Evolutionary conservation across 2,797 vertebrate species (phyloP).

Genomic region (Parauchenoglanis punctatus): DNA sequence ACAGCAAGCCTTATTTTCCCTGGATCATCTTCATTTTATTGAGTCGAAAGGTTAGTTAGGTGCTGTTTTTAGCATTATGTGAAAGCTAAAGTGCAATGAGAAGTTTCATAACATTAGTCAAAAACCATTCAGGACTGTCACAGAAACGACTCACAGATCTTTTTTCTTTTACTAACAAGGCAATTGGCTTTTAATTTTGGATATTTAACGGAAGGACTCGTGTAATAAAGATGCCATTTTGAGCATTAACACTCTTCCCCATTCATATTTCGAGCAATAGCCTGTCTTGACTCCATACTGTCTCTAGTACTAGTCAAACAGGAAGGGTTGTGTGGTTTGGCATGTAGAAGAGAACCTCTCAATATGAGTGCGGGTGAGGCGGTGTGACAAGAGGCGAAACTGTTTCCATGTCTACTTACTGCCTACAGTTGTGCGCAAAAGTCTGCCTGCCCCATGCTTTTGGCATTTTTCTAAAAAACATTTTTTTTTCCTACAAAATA

Average conservation of each 20-base stretch:
- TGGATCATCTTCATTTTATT: not conserved
- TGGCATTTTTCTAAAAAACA: not conserved
- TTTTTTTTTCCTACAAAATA: not conserved
- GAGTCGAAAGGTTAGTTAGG: not conserved
- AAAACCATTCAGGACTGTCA: not conserved
- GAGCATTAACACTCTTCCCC: not conserved
- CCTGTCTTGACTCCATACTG: not conserved
- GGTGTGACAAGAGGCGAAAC: constrained; percentile 3
- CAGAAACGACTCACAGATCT: not conserved
- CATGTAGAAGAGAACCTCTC: constrained; percentile 21
- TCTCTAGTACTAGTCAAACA: not conserved
- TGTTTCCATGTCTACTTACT: constrained; percentile 14
- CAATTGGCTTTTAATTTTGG: not conserved
- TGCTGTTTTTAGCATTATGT: not conserved
- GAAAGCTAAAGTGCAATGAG: not conserved
- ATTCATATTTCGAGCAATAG: not conserved
- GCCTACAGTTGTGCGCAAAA: not conserved
- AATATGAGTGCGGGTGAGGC: constrained; percentile 1
- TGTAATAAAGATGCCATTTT: not conserved
- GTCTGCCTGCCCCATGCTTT: not conserved
- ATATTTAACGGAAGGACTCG: not conserved
- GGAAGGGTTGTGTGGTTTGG: constrained; percentile 51
- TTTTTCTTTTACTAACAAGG: not conserved
- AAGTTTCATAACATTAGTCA: not conserved
- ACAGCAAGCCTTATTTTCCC: not conserved